Evolutionary conservation across 2,888 invertebrate genomes (phyloP), one percentile per base, ranked within the genome.

Genomic region (Heliconius charithonia): DNA sequence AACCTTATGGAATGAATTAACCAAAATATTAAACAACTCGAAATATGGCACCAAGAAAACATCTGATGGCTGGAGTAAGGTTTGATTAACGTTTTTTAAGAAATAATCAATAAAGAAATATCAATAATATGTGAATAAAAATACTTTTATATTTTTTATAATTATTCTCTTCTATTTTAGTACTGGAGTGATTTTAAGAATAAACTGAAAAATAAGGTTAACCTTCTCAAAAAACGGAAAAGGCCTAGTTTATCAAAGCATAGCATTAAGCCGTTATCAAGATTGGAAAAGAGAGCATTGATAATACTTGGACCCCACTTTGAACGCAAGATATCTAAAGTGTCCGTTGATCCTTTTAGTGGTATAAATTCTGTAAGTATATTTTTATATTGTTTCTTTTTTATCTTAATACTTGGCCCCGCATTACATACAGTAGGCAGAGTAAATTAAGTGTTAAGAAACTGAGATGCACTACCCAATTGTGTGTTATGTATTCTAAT

Each of bases 161-260:
- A 51, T 51, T 19, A 19, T 51, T 19, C 51, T 51, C 51, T 51
- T 51, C 0, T 19, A 37, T 87, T 88, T n/a, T 82, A 93, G 92
- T 92, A 92, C 72, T 93, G 93, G 92, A 92, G 92, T 86, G 92
- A 92, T 81, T 92, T 90, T 81, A 92, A 92, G 80, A 91, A 90
- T 77, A 93, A 92, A 83, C 80, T 92, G 37, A 92, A 92, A 77
- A 92, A 90, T 59, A 92, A 91, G 85, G 83, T 89, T 1, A 86
- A 82, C 62, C 79, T 88, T 10, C 66, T 89, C 29, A 89, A 88
- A 66, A 88, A 84, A 73, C 86, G 84, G 74, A 88, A 87, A 73
- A 79, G 83, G 27, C 51, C 76, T 10, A 87, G 87, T 2, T 78
- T 83, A 45, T 81, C 85, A 16, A 85, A 86, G 29, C 89, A 87